Evolutionary conservation across 2,797 vertebrate genomes (phyloP), one percentile per base, ranked within the genome.

Genomic region (Gambusia yucatana): DNA sequence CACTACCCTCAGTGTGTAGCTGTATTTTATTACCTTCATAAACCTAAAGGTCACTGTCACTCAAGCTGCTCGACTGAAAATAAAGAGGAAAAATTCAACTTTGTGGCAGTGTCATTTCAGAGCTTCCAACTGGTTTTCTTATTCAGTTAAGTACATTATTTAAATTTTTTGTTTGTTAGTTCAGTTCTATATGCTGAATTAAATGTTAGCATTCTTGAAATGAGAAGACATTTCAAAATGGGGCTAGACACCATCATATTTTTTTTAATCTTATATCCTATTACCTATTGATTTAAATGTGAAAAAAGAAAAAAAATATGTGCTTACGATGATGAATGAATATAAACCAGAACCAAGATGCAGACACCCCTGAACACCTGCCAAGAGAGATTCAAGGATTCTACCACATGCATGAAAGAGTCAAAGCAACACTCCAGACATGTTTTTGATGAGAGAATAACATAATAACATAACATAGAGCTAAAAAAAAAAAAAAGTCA

Each of bases 41-140:
- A 9, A 76, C 44, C 22, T 73, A 86, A 88, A 81, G 72, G 79
- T 82, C 78, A 81, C 41, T 11, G 46, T 80, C 77, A 65, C 43
- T 86, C 25, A 77, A 77, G 78, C n/a, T 22, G n/a, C 22, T 30
- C 47, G 20, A 20, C 44, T 57, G 39, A 80, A 77, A 81, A 78
- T 65, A 46, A 74, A 22, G 41, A 33, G 55, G 20, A 44, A 55
- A 70, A 17, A 48, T 0, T 3, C 30, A 36, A 73, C 43, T 52
- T 59, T 13, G 73, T 80, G 33, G 6, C 57, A 69, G 30, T 28
- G 17, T 78, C 46, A 17, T 17, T 57, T 59, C 20, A 76, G 55
- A 59, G 30, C 63, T 20, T 79, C 47, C 4, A 59, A 8, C 25
- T 20, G 63, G 20, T 22, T 67, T 9, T 41, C 20, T 36, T 57